phyloP scores from a whole-genome alignment of 2,888 invertebrate genomes.

The Colostygia pectinataria region DNA sequence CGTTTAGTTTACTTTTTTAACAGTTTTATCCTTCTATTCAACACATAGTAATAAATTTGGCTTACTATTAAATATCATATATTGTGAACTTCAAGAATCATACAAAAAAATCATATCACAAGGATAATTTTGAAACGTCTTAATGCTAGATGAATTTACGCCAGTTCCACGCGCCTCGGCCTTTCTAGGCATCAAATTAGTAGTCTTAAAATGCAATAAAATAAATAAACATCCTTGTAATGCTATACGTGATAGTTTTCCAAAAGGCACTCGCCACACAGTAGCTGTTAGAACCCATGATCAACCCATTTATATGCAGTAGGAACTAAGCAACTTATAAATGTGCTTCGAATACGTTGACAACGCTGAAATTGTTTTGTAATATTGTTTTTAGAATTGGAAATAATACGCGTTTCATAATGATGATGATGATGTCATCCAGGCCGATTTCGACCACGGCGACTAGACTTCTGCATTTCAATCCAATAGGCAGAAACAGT shows the following conservation, averaged over 20 bases:
- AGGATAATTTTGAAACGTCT: too few relatives aligned
- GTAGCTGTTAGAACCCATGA: slow-evolving; percentile 63
- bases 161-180: too few relatives aligned
- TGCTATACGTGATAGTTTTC: slow-evolving; percentile 66
- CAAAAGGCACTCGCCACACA: slow-evolving; percentile 51
- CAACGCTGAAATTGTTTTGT: slow-evolving; percentile 39
- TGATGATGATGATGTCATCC: too few relatives aligned
- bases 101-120: too few relatives aligned
- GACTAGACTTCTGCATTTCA: too few relatives aligned
- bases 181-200: too few relatives aligned
- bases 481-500: too few relatives aligned
- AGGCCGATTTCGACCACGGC: too few relatives aligned
- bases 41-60: slow-evolving; percentile 61
- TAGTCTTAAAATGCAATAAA: slow-evolving; percentile 44
- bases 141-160: too few relatives aligned
- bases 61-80: slow-evolving; percentile 58
- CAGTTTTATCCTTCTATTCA: slow-evolving; percentile 59
- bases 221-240: slow-evolving; percentile 54
- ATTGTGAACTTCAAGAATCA: too few relatives aligned
- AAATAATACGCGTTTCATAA: slow-evolving; percentile 21
- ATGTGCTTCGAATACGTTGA: slow-evolving; percentile 66
- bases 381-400: slow-evolving; percentile 34
- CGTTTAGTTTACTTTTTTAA: slow-evolving; percentile 60
- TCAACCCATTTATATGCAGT: slow-evolving; percentile 67
- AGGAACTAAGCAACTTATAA: slow-evolving; percentile 47